These are phyloP conservation scores for Cuculus canorus DNA, from an alignment of 2,797 vertebrate species.

Conservation along the genomic window DNA sequence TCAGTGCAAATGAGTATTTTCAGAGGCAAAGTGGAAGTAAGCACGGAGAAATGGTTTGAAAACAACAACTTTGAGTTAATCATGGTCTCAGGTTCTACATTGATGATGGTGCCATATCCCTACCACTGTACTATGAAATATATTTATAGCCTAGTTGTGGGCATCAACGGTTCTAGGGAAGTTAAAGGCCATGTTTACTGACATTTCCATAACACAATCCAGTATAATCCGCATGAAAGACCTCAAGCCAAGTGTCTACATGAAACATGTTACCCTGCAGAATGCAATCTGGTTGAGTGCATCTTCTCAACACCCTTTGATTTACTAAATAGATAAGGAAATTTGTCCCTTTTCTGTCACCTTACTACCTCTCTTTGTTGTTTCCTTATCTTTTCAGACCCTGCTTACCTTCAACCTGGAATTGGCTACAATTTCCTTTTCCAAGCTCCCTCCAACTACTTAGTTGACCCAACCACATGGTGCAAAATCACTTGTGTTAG, in stretches of 20 bases:
- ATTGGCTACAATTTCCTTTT: neutral
- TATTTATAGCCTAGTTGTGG: neutral
- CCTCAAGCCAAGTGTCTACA: accelerated
- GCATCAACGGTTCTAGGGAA: neutral
- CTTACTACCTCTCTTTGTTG: neutral
- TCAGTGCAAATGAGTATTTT: neutral
- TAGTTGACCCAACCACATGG: neutral
- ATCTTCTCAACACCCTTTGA: neutral
- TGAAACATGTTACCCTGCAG: neutral
- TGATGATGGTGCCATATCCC: neutral
- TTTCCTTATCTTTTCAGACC: neutral
- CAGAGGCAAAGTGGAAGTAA: neutral
- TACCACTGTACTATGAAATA: neutral
- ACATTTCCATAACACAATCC: accelerated
- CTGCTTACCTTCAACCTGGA: accelerated
- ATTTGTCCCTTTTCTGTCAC: neutral
- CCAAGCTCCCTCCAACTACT: neutral
- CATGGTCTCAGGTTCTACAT: accelerated
- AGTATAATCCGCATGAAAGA: neutral
- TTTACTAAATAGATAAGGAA: neutral
- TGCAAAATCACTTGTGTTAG: neutral
- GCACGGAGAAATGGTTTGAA: neutral
- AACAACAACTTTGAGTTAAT: neutral
- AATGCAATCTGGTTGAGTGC: neutral
- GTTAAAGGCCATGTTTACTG: neutral